A percentile compares a stretch with the other conserved stretches of the same genome.
These are phyloP conservation scores for Drosophila ezoana DNA, from an alignment of 2,888 invertebrate genomes.

Conservation along the genomic window DNA sequence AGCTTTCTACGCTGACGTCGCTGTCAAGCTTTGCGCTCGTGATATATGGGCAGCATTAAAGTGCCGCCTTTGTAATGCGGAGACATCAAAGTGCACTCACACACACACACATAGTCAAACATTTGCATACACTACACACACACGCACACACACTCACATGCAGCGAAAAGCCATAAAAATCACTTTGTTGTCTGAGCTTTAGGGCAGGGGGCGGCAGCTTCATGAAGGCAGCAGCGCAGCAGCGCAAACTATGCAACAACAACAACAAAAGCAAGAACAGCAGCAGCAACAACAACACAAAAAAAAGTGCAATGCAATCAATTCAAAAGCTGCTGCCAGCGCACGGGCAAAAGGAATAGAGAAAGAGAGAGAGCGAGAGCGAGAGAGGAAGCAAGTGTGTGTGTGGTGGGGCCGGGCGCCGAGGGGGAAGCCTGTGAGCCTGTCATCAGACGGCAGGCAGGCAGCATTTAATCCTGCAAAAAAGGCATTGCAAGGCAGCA, in stretches of 20 bases:
- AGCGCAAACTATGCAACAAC: constrained; percentile 70
- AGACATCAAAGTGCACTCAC: constrained; percentile 70
- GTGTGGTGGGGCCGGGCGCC: background rate
- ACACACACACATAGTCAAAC: constrained; percentile 46
- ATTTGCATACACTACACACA: constrained; percentile 58
- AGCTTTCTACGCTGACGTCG: constrained; percentile 57
- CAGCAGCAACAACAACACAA: background rate
- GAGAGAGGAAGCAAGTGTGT: background rate
- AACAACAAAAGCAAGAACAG: constrained; percentile 19
- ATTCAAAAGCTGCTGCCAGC: constrained; percentile 63
- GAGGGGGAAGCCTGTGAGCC: constrained; percentile 7
- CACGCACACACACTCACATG: constrained; percentile 9
- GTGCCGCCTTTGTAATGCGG: constrained; percentile 74
- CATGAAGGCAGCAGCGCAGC: constrained; percentile 65
- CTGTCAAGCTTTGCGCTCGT: constrained; percentile 67
- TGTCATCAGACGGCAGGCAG: constrained; percentile 45
- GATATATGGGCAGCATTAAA: constrained; percentile 73
- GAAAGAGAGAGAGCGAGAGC: background rate
- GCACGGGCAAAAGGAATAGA: constrained; percentile 11
- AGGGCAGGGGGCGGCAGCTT: constrained; percentile 15
- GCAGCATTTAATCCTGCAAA: constrained; percentile 75
- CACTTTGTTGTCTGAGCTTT: constrained; percentile 61
- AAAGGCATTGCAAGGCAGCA: constrained; percentile 72
- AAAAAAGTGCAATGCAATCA: constrained; percentile 77
- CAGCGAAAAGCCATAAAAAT: constrained; percentile 74